Base-by-base conservation (phyloP, 2,797 vertebrate species). In the Smutsia temminckii region DNA sequence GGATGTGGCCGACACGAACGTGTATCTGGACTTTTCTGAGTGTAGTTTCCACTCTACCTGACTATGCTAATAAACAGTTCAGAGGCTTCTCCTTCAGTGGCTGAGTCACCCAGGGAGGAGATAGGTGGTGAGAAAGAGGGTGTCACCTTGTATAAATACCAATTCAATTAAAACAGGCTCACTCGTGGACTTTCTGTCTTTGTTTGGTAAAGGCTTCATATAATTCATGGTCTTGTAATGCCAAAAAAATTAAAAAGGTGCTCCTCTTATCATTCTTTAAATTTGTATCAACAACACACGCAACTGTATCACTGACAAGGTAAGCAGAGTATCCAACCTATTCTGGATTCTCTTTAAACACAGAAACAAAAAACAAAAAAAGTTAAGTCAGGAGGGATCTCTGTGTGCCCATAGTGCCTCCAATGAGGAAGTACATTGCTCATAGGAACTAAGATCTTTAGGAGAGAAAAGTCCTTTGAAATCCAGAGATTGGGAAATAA, bases 41-140 rank as follows among this genome's bases (percentile, higher is more conserved):
- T 96, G 68, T 27, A 40, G 92, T 85, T 95, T 96, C 21, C 59
- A 79, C 97, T 94, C 95, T 91, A 96, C 98, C 85, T 95, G 96
- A 84, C 95, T 92, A 94, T 59, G 79, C 92, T 95, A 92, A 93
- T 95, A 97, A 98, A 96, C 95, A 98, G 92, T 79, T 97, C 93
- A 77, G 91, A 98, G 94, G 25, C 95, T 98, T 98, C 97, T 98
- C 86, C 68, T 95, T 97, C 64, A 69, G 95, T 71, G 80, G 83
- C 96, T 99, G 98, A 99, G 97, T 98, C 98, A 99, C 92, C 85
- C 96, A 92, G 97, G 97, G 98, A 98, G 97, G 98, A 98, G 98
- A 98, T 93, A 95, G 98, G 98, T 98, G 98, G 98, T 98, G 97
- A 98, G 97, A 98, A 98, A 98, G 96, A 98, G 98, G 98, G 98